These are phyloP conservation scores for Poeciliopsis turneri DNA, from an alignment of 2,797 vertebrate genomes.

Conservation along the genomic window DNA sequence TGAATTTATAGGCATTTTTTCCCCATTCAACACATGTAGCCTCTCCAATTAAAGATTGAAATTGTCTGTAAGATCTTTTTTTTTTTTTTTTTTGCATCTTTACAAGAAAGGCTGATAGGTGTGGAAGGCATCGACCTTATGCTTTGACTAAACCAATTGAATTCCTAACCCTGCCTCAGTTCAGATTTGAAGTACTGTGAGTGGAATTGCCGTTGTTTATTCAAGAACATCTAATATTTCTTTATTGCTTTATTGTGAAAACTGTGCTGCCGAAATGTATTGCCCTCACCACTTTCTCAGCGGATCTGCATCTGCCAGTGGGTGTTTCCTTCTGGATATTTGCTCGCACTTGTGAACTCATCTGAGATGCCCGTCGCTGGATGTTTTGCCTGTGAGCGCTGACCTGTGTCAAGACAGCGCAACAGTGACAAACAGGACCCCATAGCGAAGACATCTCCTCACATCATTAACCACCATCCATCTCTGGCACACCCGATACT, in stretches of 20 bases:
- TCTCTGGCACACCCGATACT: slow-evolving; percentile 31
- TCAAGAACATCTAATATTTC: neutral
- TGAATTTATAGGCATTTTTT: no score
- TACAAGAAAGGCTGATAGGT: neutral
- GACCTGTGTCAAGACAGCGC: slow-evolving; percentile 25
- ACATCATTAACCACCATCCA: slow-evolving; percentile 54
- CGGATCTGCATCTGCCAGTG: slow-evolving; percentile 2
- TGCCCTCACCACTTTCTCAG: neutral
- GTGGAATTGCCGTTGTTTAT: neutral
- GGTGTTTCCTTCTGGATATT: slow-evolving; percentile 35
- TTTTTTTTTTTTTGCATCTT: neutral
- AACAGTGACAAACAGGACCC: slow-evolving; percentile 42
- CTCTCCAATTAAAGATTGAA: no score
- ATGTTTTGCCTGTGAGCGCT: slow-evolving; percentile 25
- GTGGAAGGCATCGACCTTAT: neutral
- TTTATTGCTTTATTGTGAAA: neutral
- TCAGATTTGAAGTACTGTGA: neutral
- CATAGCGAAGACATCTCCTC: slow-evolving; percentile 30
- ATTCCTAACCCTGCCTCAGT: neutral
- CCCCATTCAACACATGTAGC: no score
- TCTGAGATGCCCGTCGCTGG: slow-evolving; percentile 7
- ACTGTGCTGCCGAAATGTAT: neutral
- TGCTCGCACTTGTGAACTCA: slow-evolving; percentile 34
- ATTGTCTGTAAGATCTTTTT: neutral
- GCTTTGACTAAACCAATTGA: neutral